A percentile compares a stretch with the other conserved stretches of the same genome.
Conservation (phyloP, 2,888 invertebrate genomes). For the Hirudinaria manillensis region DNA sequence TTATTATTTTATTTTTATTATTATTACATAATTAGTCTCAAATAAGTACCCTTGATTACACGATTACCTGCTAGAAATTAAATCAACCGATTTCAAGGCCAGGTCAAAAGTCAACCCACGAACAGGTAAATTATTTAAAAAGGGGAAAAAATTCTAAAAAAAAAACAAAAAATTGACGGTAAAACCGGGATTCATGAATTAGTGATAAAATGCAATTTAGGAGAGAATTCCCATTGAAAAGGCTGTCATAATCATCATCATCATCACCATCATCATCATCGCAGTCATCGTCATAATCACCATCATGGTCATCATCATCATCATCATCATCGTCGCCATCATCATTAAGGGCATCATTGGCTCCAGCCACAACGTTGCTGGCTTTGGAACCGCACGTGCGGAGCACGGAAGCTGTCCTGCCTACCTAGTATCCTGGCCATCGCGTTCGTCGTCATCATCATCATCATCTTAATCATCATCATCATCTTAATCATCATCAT, state of each 20-base stretch:
- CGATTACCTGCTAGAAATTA: no score
- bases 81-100: no score
- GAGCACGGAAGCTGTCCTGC: no score
- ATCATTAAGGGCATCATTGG: conserved; percentile 9
- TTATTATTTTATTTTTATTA: neutral
- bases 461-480: conserved; percentile 12
- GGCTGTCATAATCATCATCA: neutral
- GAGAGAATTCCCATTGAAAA: no score
- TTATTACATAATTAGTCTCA: neutral
- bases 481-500: conserved; percentile 24
- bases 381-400: no score
- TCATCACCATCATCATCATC: conserved; percentile 29
- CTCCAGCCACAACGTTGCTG: neutral
- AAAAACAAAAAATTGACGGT: no score
- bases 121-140: no score
- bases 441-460: neutral
- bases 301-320: conserved; percentile 27
- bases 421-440: no score
- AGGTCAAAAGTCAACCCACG: neutral
- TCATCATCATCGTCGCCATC: conserved; percentile 17
- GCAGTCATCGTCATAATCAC: conserved; percentile 18
- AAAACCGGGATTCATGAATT: no score
- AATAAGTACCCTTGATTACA: neutral
- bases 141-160: no score
- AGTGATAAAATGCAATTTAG: no score